These are phyloP conservation scores for Zaprionus nigranus DNA, from an alignment of 1,140 invertebrate genomes.

Conservation along the genomic window DNA sequence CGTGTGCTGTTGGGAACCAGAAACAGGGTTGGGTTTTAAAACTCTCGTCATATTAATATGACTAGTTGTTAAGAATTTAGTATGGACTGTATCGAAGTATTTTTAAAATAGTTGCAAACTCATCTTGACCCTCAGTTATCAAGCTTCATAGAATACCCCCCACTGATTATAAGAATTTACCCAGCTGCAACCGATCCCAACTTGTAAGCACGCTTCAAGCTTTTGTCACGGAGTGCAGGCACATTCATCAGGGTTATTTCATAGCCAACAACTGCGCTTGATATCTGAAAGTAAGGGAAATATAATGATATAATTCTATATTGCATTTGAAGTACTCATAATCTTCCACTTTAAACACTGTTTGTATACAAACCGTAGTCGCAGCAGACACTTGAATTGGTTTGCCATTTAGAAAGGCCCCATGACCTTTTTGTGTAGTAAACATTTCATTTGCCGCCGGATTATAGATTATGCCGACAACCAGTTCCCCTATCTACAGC, in stretches of 20 bases:
- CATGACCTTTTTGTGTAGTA: conserved; percentile 88
- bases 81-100: too few species aligned
- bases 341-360: not conserved
- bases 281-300: conserved; percentile 34
- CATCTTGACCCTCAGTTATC: not conserved
- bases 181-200: conserved; percentile 62
- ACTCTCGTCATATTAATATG: too few species aligned
- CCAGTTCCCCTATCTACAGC: conserved; percentile 87
- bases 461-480: conserved; percentile 91
- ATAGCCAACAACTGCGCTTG: conserved; percentile 52
- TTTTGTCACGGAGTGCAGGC: conserved; percentile 52
- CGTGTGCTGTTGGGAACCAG: conserved; percentile 86
- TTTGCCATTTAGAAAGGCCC: conserved; percentile 90
- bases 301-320: not conserved
- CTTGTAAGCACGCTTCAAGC: conserved; percentile 71
- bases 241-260: conserved; percentile 74
- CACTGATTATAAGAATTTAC: conserved; percentile 47
- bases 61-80: not conserved
- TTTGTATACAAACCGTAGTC: conserved; percentile 46
- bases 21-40: conserved; percentile 3
- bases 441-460: conserved; percentile 91
- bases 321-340: not conserved
- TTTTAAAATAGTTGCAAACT: not conserved
- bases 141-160: not conserved
- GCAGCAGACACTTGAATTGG: conserved; percentile 84